These are phyloP conservation scores for Ryuthela nishihirai DNA, from an alignment of 2,888 invertebrate genomes.

Conservation along the genomic window DNA sequence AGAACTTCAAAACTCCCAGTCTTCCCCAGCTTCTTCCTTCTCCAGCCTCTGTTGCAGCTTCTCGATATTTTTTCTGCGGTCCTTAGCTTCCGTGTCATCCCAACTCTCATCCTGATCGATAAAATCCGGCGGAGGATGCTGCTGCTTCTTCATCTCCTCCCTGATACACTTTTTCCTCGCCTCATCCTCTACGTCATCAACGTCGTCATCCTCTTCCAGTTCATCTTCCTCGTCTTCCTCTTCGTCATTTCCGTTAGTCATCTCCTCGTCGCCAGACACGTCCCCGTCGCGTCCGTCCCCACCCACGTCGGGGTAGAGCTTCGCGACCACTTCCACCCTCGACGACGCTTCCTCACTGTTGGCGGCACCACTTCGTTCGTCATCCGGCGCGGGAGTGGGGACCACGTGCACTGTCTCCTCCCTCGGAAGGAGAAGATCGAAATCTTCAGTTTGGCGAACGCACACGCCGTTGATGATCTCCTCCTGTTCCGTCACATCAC, in stretches of 20 bases:
- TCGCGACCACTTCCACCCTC: neutral
- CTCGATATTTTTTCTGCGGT: conserved; percentile 42
- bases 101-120: conserved; percentile 47
- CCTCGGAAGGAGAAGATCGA: conserved; percentile 43
- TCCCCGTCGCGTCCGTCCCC: conserved; percentile 13
- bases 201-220: conserved; percentile 17
- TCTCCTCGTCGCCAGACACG: conserved; percentile 1
- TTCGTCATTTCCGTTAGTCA: conserved; percentile 20
- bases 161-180: conserved; percentile 26
- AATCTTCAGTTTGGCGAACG: conserved; percentile 83
- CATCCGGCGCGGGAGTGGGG: conserved; percentile 67
- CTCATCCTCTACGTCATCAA: conserved; percentile 10
- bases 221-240: conserved; percentile 11
- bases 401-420: conserved; percentile 73
- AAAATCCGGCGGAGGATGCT: conserved; percentile 65
- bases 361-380: conserved; percentile 47
- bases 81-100: conserved; percentile 40
- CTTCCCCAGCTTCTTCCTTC: conserved; percentile 41
- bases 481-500: conserved; percentile 54
- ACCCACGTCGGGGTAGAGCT: conserved; percentile 8
- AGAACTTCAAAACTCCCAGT: conserved; percentile 42
- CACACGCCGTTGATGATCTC: conserved; percentile 92
- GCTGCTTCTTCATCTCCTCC: conserved; percentile 63
- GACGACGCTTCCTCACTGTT: conserved; percentile 5
- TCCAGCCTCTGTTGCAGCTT: conserved; percentile 42